Base-by-base conservation (phyloP, 2,888 invertebrate genomes). In the Ypsolopha scabrella region DNA sequence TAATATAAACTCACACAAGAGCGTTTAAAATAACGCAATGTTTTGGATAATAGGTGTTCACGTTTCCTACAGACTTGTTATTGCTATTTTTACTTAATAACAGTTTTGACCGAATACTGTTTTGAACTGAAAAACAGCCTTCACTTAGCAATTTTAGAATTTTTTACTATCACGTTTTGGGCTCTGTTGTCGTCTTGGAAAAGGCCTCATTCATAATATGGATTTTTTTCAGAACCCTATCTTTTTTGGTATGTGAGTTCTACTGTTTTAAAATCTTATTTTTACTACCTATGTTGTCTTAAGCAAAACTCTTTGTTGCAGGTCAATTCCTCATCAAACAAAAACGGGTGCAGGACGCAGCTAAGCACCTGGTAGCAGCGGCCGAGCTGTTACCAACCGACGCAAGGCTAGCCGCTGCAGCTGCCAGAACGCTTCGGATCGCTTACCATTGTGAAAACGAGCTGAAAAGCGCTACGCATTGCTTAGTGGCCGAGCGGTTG, bases 241-340 rank as follows among this genome's bases (percentile, higher is more conserved):
- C n/a, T n/a, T n/a, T n/a, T n/a, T n/a, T n/a, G n/a, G n/a, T n/a
- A n/a, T n/a, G n/a, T n/a, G n/a, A n/a, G n/a, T n/a, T n/a, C n/a
- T n/a, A n/a, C n/a, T n/a, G n/a, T n/a, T 37, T 6, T 8, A 37
- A 37, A 8, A 37, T 8, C 37, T 37, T 37, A 37, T 37, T 7
- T 37, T 7, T 37, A 37, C 8, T n/a, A n/a, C n/a, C n/a, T n/a
- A n/a, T n/a, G n/a, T n/a, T n/a, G n/a, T n/a, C n/a, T 24, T 24
- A 24, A 24, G 24, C 38, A 1, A 38, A 38, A 38, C 38, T 38
- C 8, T 38, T 38, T n/a, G 24, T 71, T 79, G 0, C 83, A 97
- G 97, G 96, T 66, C 93, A 96, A 86, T 97, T 97, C 74, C 88
- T 97, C 58, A 90, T 93, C 56, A 92, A 94, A 56, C 90, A 93